Conservation (phyloP, 2,888 invertebrate species). For the Ennomos fuscantarius region DNA sequence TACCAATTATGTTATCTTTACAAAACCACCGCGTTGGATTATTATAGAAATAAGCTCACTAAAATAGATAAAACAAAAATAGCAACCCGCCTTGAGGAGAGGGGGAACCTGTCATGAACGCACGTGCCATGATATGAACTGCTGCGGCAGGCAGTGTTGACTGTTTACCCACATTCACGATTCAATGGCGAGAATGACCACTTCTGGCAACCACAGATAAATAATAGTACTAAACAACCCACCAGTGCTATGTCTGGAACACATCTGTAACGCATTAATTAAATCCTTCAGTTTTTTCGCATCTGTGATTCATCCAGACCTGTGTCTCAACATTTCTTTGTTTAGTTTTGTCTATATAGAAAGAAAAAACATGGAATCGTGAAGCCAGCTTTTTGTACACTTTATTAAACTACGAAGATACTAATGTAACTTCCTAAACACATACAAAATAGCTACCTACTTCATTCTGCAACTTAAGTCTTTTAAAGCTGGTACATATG, state of each 20-base stretch:
- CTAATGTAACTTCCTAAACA: too few species aligned
- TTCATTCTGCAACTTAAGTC: too few species aligned
- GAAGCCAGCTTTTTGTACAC: too few species aligned
- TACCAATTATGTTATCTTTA: slow-evolving; percentile 4
- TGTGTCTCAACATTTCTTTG: too few species aligned
- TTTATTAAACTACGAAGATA: too few species aligned
- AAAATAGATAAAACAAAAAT: slow-evolving; percentile 56
- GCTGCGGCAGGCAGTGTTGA: slow-evolving; percentile 6
- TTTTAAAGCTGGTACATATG: too few species aligned
- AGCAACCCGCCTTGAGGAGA: slow-evolving; percentile 56
- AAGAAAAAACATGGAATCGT: too few species aligned
- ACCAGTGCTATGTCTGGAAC: slow-evolving; percentile 2
- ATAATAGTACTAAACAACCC: too few species aligned
- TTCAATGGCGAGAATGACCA: neutral
- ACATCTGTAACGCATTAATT: neutral
- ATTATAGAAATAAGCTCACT: slow-evolving; percentile 51
- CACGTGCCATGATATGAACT: neutral
- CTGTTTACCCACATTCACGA: slow-evolving; percentile 9
- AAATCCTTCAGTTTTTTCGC: neutral
- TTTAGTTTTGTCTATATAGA: too few species aligned
- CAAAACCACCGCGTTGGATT: slow-evolving; percentile 36
- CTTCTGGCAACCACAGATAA: too few species aligned
- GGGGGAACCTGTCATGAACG: slow-evolving; percentile 9
- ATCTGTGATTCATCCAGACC: neutral
- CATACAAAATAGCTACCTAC: too few species aligned